phyloP scores from a whole-genome alignment of 1,140 invertebrate genomes.

The Caenorhabditis briggsae region DNA sequence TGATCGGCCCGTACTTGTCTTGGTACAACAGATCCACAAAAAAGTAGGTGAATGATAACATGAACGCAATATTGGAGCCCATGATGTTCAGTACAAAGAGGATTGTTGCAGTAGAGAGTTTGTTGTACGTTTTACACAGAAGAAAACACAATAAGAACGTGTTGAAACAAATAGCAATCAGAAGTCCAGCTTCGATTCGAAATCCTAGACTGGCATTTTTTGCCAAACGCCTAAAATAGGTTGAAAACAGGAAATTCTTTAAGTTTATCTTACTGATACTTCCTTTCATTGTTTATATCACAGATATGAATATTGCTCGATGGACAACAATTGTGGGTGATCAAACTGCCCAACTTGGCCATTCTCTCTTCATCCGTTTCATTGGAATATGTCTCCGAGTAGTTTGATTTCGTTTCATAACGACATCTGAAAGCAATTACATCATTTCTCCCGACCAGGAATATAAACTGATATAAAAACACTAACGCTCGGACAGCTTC shows the following conservation, averaged over 20 bases:
- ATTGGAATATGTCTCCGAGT: background rate
- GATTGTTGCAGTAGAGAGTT: constrained; percentile 77
- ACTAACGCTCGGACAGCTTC: constrained; percentile 57
- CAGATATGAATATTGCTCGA: constrained; percentile 53
- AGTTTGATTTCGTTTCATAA: background rate
- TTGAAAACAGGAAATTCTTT: background rate
- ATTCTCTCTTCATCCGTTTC: constrained; percentile 58
- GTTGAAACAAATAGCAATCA: constrained; percentile 48
- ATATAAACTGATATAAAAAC: background rate
- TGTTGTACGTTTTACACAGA: constrained; percentile 67
- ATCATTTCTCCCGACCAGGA: background rate
- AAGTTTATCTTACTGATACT: constrained; percentile 12
- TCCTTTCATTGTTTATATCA: constrained; percentile 61
- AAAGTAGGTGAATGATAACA: constrained; percentile 75
- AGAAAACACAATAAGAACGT: constrained; percentile 55
- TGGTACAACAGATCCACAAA: constrained; percentile 72
- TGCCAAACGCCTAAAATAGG: constrained; percentile 54
- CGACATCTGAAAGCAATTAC: constrained; percentile 34
- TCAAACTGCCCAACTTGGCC: constrained; percentile 13
- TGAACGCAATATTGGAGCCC: constrained; percentile 76
- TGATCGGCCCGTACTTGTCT: constrained; percentile 67
- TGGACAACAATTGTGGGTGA: constrained; percentile 34
- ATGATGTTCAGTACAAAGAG: constrained; percentile 77
- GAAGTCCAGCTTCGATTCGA: constrained; percentile 61
- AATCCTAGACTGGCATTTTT: constrained; percentile 68